Percentiles rank a stretch among this genome's conserved stretches.
Conservation (phyloP, 2,888 invertebrate species). For the Nymphalis polychloros region DNA sequence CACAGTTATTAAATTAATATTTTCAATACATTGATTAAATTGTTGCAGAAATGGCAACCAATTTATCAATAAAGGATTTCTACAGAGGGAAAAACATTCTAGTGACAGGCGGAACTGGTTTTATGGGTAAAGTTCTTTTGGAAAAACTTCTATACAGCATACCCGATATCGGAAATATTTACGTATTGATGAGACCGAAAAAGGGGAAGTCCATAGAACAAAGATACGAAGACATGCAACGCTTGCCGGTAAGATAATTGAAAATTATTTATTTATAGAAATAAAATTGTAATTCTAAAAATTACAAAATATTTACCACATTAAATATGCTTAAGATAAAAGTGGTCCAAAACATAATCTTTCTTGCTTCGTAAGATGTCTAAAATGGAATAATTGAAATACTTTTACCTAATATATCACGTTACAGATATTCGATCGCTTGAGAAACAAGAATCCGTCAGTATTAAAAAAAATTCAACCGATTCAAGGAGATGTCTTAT, state of each 20-base stretch:
- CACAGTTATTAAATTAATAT: no score
- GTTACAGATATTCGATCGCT: slow-evolving; percentile 86
- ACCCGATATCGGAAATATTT: slow-evolving; percentile 82
- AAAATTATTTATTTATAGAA: no score
- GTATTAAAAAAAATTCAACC: slow-evolving; percentile 87
- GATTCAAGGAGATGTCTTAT: slow-evolving; percentile 88
- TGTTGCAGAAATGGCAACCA: slow-evolving; percentile 60
- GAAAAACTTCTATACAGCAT: slow-evolving; percentile 84
- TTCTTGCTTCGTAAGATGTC: background rate
- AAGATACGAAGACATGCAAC: slow-evolving; percentile 83
- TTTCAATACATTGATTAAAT: background rate
- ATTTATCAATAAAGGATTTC: slow-evolving; percentile 76
- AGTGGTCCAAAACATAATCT: background rate
- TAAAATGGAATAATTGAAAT: background rate
- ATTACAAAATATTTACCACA: no score
- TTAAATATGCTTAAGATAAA: no score
- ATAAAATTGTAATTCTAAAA: no score
- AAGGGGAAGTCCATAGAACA: slow-evolving; percentile 82
- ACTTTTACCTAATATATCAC: background rate
- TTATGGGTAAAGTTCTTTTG: slow-evolving; percentile 84
- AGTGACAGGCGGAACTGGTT: slow-evolving; percentile 84
- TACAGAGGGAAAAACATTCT: slow-evolving; percentile 81
- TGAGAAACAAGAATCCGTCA: slow-evolving; percentile 83
- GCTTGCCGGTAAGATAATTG: slow-evolving; percentile 76
- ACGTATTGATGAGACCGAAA: slow-evolving; percentile 83